phyloP scores from a whole-genome alignment of 2,888 invertebrate genomes.

The Metopia argyrocephala region DNA sequence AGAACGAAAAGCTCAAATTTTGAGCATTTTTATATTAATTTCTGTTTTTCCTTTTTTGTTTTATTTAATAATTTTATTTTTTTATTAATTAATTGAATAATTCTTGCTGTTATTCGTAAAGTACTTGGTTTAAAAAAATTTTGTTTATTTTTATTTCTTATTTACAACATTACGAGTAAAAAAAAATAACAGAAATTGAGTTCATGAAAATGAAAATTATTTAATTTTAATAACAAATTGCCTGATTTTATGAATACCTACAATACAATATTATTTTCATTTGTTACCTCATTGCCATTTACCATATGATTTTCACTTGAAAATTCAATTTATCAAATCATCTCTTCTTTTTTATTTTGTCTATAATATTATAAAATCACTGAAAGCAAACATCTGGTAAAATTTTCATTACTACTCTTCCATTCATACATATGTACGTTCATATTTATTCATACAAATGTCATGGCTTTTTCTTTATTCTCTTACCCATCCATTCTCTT shows the following conservation, averaged over 20 bases:
- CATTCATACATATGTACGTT: not conserved
- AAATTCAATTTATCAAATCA: not conserved
- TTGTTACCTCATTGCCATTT: conserved; percentile 15
- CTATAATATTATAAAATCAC: conserved; percentile 9
- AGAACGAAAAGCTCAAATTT: conserved; percentile 28
- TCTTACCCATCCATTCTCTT: not conserved
- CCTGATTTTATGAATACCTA: conserved; percentile 14
- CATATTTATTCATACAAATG: conserved; percentile 28
- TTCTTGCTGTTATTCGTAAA: too few species aligned
- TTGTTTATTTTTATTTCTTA: too few species aligned
- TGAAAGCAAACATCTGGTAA: not conserved
- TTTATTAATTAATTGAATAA: too few species aligned
- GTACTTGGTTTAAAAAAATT: too few species aligned
- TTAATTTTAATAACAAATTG: conserved; percentile 9
- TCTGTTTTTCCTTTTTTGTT: not conserved
- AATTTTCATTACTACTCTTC: conserved; percentile 13
- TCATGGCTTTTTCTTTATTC: conserved; percentile 22
- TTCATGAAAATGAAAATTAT: too few species aligned
- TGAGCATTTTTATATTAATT: conserved; percentile 9
- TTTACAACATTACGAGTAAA: too few species aligned
- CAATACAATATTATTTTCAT: conserved; percentile 12
- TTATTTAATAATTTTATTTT: too few species aligned
- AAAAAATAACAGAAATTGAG: too few species aligned
- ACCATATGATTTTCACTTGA: conserved; percentile 49
- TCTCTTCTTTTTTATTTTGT: not conserved